These are phyloP conservation scores for Clarias magur DNA, from an alignment of 2,113 vertebrate species.

Conservation along the genomic window DNA sequence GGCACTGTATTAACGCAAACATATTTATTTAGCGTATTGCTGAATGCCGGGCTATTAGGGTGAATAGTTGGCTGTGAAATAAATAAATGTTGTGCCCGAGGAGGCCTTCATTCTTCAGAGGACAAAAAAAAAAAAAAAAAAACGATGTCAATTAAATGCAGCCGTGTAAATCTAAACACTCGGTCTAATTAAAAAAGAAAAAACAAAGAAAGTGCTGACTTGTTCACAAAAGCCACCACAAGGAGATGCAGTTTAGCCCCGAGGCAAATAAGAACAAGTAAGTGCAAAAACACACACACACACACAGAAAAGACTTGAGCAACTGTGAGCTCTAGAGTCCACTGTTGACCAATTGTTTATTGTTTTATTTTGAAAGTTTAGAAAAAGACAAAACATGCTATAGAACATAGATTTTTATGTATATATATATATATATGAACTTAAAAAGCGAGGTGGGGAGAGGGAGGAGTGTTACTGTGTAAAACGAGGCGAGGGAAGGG, in stretches of 20 bases:
- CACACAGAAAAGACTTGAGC: not conserved
- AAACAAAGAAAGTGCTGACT: constrained; percentile 63
- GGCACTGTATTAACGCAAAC: not conserved
- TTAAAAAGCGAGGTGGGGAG: no score
- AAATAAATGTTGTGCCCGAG: constrained; percentile 47
- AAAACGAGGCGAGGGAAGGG: no score
- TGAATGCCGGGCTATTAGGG: constrained; percentile 18
- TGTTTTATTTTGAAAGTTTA: not conserved
- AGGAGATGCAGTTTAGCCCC: constrained; percentile 41
- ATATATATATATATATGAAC: no score
- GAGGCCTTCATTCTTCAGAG: constrained; percentile 59
- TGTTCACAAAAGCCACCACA: constrained; percentile 55
- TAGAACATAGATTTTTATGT: no score
- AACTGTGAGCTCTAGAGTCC: not conserved
- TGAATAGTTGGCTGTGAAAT: constrained; percentile 37
- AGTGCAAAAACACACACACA: not conserved
- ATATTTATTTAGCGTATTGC: constrained; percentile 12
- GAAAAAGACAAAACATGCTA: no score
- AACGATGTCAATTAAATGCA: constrained; percentile 65
- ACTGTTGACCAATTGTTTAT: not conserved
- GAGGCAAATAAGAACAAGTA: constrained; percentile 2
- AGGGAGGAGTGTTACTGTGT: no score
- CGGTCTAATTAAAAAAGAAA: constrained; percentile 65
- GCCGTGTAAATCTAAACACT: constrained; percentile 62
- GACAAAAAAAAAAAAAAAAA: constrained; percentile 56